A percentile compares a stretch with the other conserved stretches of the same genome.
Conservation (phyloP, 2,797 vertebrate species). For the Poecilia wingei region DNA sequence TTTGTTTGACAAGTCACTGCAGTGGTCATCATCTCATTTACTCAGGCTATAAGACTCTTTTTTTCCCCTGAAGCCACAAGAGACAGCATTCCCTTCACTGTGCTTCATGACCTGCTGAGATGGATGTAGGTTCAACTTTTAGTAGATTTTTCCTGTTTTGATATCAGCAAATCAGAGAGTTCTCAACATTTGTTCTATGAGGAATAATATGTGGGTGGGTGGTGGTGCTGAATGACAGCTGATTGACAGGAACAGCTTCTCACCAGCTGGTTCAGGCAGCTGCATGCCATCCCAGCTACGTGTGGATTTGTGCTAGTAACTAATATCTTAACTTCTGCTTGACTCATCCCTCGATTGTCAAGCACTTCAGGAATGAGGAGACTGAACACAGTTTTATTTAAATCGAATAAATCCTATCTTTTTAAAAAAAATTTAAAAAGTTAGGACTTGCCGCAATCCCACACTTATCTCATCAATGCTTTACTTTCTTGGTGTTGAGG, state of each 20-base stretch:
- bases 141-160: constrained; percentile 25
- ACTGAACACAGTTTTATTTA: neutral
- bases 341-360: constrained; percentile 40
- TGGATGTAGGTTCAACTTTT: constrained; percentile 27
- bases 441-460: neutral
- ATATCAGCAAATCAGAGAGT: constrained; percentile 15
- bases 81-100: constrained; percentile 67
- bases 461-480: constrained; percentile 7
- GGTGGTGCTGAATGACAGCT: constrained; percentile 45
- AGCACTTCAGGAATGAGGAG: constrained; percentile 40
- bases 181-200: constrained; percentile 23
- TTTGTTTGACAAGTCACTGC: constrained; percentile 73
- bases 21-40: constrained; percentile 78
- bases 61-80: constrained; percentile 55
- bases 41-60: constrained; percentile 62
- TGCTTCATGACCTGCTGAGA: constrained; percentile 24
- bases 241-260: constrained; percentile 61
- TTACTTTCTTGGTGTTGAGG: constrained; percentile 54
- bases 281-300: constrained; percentile 46
- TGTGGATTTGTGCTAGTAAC: constrained; percentile 48
- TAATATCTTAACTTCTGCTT: constrained; percentile 63
- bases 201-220: constrained; percentile 38
- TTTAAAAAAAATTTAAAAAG: neutral
- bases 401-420: neutral
- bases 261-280: constrained; percentile 55